phyloP scores from a whole-genome alignment of 2,113 vertebrate species.

The Emydura subglobosa region DNA sequence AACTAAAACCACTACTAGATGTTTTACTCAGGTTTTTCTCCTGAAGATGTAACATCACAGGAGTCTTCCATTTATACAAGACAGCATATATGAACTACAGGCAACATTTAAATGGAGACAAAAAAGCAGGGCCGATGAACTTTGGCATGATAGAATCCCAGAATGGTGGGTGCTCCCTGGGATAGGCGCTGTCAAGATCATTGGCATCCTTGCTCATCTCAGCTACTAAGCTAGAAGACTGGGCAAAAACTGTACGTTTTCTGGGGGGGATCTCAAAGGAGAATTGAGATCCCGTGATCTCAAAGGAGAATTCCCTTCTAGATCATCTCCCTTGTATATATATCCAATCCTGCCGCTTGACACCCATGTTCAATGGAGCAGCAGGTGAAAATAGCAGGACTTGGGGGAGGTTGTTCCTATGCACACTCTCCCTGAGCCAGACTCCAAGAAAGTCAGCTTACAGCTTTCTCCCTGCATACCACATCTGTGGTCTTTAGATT shows the following conservation, averaged over 20 bases:
- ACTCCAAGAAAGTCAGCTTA: neutral
- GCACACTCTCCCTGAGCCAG: fast-evolving
- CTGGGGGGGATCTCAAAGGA: too few species aligned
- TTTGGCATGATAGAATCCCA: neutral
- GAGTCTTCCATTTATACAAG: neutral
- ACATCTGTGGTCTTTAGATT: conserved; percentile 37
- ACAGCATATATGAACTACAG: neutral
- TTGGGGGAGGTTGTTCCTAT: fast-evolving
- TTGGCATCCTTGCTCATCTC: neutral
- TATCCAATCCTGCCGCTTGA: neutral
- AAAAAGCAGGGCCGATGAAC: neutral
- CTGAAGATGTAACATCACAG: neutral
- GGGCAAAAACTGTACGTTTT: fast-evolving
- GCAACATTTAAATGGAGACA: neutral
- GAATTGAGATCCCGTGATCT: too few species aligned
- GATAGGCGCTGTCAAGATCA: fast-evolving
- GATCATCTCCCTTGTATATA: neutral
- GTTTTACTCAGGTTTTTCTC: neutral
- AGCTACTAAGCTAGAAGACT: neutral
- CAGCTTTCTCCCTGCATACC: neutral
- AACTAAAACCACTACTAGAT: neutral
- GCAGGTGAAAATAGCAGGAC: neutral
- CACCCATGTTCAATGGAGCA: too few species aligned
- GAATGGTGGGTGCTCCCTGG: neutral
- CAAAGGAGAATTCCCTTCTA: neutral